Conservation (phyloP, 1,140 invertebrate genomes). For the Chironomus striatipennis region DNA sequence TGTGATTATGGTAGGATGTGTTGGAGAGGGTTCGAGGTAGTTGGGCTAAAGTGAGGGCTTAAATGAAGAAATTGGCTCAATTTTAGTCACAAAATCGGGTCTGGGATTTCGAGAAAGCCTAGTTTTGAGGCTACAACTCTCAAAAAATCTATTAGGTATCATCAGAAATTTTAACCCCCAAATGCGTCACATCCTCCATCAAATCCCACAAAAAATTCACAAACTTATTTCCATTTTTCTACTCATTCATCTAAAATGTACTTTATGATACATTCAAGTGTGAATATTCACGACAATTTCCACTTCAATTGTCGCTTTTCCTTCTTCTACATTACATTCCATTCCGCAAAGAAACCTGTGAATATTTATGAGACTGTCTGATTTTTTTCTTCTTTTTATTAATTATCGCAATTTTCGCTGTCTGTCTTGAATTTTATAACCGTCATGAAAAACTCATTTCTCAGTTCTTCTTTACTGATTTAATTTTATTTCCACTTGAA, state of each 20-base stretch:
- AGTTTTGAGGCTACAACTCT: too few species aligned
- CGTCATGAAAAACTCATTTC: conserved; percentile 7
- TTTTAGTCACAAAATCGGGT: too few species aligned
- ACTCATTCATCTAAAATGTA: not conserved
- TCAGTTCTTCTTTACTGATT: not conserved
- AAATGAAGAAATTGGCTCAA: too few species aligned
- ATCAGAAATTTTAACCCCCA: too few species aligned
- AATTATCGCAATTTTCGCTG: not conserved
- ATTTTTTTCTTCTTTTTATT: too few species aligned
- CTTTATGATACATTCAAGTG: not conserved
- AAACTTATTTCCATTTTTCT: not conserved
- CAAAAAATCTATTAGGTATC: too few species aligned
- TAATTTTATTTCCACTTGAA: too few species aligned
- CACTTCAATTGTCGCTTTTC: too few species aligned
- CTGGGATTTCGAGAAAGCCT: too few species aligned
- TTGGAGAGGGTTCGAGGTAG: too few species aligned
- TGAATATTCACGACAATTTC: not conserved
- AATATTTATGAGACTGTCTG: conserved; percentile 7
- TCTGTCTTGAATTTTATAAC: not conserved
- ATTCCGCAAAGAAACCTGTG: conserved; percentile 6
- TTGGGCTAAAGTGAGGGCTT: too few species aligned
- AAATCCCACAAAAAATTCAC: not conserved
- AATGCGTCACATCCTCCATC: not conserved
- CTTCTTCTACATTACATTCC: not conserved
- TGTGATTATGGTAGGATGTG: too few species aligned